phyloP scores from a whole-genome alignment of 1,140 invertebrate genomes.

The Gonatopus flavifemur region DNA sequence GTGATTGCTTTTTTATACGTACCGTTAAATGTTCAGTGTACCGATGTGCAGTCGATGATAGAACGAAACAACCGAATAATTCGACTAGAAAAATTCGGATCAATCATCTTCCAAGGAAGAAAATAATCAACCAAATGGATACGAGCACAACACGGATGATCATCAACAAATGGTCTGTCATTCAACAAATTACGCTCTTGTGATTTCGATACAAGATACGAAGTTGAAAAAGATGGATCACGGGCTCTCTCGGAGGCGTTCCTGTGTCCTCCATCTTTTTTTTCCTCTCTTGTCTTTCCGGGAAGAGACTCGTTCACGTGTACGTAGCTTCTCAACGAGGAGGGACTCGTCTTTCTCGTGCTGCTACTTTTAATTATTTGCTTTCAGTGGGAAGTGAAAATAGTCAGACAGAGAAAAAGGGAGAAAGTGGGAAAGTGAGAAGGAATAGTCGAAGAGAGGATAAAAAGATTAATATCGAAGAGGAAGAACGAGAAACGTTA shows the following conservation, averaged over 20 bases:
- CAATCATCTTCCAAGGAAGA: too few relatives aligned
- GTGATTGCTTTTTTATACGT: too few relatives aligned
- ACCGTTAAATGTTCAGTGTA: too few relatives aligned
- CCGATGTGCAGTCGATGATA: too few relatives aligned
- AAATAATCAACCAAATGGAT: too few relatives aligned
- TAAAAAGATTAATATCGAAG: slow-evolving; percentile 13
- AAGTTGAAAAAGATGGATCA: too few relatives aligned
- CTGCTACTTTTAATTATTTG: slow-evolving; percentile 31
- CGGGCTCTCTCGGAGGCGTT: slow-evolving; percentile 24
- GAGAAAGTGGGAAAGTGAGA: neutral
- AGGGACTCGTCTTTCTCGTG: slow-evolving; percentile 23
- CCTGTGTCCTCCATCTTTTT: slow-evolving; percentile 30
- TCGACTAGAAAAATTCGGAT: too few relatives aligned
- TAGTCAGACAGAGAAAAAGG: neutral
- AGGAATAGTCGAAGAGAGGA: slow-evolving; percentile 11
- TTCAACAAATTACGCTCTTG: too few relatives aligned
- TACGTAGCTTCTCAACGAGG: slow-evolving; percentile 7
- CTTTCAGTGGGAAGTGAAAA: slow-evolving; percentile 1
- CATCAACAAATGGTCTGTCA: too few relatives aligned
- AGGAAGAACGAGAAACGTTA: slow-evolving; percentile 18
- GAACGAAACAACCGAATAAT: too few relatives aligned
- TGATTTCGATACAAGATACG: too few relatives aligned
- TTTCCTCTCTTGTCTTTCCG: slow-evolving; percentile 28
- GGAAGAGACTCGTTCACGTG: slow-evolving; percentile 22
- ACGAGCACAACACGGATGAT: too few relatives aligned